These are phyloP conservation scores for Lucilia sericata DNA, from an alignment of 1,140 invertebrate species.

Conservation along the genomic window DNA sequence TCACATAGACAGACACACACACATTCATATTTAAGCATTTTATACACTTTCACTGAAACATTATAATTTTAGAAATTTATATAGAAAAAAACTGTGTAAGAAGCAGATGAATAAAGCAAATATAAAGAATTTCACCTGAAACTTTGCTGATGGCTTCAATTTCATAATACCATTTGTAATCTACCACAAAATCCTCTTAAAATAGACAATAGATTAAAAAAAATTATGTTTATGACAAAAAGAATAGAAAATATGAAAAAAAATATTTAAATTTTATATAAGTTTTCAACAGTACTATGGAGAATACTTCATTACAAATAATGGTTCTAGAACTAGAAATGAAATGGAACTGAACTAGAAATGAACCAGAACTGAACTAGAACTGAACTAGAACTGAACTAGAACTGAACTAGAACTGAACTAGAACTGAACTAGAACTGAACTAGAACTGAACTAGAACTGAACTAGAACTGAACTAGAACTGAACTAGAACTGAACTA, in stretches of 20 bases:
- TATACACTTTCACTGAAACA: conserved; percentile 1
- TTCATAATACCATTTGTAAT: conserved; percentile 29
- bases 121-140: neutral
- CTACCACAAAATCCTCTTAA: conserved; percentile 29
- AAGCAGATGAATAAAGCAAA: neutral
- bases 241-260: neutral
- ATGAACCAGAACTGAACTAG: too few species aligned
- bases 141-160: conserved; percentile 13
- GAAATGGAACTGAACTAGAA: too few species aligned
- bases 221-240: neutral
- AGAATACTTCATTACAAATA: too few species aligned
- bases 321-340: too few species aligned
- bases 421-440: too few species aligned
- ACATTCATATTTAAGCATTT: neutral
- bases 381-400: too few species aligned
- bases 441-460: too few species aligned
- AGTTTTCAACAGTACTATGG: too few species aligned
- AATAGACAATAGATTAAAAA: conserved; percentile 22
- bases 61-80: neutral
- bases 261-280: too few species aligned
- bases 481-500: too few species aligned
- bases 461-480: too few species aligned
- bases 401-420: too few species aligned
- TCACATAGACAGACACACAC: neutral
- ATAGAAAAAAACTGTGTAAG: neutral